These are phyloP conservation scores for Dasypus novemcinctus DNA, from an alignment of 2,113 vertebrate genomes.

Conservation along the genomic window DNA sequence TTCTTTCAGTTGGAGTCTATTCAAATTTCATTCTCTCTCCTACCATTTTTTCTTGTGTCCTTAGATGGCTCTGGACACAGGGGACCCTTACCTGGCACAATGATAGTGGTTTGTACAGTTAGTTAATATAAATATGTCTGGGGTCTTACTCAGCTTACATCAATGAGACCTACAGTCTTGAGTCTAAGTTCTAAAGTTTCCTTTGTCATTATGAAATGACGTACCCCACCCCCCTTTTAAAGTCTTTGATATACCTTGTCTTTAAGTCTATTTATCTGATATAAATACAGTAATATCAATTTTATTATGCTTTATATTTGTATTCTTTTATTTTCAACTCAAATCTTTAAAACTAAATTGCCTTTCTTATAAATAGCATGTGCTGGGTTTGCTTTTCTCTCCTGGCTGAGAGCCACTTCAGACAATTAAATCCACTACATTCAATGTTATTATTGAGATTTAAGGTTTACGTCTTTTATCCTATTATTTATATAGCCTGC, in stretches of 20 bases:
- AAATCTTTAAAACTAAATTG: not conserved
- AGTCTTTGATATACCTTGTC: not conserved
- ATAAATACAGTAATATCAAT: not conserved
- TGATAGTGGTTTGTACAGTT: not conserved
- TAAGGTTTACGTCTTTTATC: not conserved
- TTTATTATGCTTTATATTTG: not conserved
- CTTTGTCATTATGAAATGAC: not conserved
- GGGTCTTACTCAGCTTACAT: not conserved
- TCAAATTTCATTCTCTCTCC: not conserved
- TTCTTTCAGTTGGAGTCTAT: not conserved
- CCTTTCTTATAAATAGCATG: not conserved
- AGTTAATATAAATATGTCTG: not conserved
- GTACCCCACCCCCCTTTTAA: not conserved
- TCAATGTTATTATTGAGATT: not conserved
- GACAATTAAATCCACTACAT: not conserved
- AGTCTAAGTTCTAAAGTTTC: not conserved
- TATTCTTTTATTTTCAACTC: not conserved
- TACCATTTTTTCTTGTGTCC: not conserved
- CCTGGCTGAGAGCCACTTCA: not conserved
- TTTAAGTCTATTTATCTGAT: not conserved
- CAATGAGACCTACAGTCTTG: not conserved
- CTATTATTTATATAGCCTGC: not conserved
- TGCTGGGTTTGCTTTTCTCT: not conserved
- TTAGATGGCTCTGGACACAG: not conserved
- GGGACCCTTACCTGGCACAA: not conserved